Conservation (phyloP, 92 coral and sea anemone genomes). For the Palythoa grandis region DNA sequence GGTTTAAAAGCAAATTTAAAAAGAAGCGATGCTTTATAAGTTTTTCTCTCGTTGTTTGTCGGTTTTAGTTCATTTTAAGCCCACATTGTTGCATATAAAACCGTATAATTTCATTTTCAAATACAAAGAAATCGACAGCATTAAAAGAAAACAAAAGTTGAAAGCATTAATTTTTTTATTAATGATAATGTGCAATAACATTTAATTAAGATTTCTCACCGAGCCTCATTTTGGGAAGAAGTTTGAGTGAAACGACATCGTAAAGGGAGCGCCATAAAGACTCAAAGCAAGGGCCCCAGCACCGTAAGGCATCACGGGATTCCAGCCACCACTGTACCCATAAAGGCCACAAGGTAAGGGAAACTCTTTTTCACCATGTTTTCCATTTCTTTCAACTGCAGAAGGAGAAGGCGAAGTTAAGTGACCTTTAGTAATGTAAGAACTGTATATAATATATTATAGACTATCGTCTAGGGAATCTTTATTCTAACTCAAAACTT, state of each 20-base stretch:
- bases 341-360: conserved; percentile 13
- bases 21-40: no score
- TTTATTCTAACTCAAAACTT: no score
- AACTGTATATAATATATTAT: no score
- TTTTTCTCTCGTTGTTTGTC: no score
- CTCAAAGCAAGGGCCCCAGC: neutral
- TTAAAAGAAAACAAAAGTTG: no score
- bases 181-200: neutral
- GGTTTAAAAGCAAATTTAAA: no score
- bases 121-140: no score
- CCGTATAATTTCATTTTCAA: no score
- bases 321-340: conserved; percentile 21
- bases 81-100: no score
- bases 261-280: conserved; percentile 6
- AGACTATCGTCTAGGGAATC: no score
- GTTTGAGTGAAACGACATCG: neutral
- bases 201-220: neutral
- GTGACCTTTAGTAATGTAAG: no score
- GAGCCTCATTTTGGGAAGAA: neutral
- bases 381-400: conserved; percentile 24
- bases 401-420: neutral
- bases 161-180: neutral
- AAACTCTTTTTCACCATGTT: conserved; percentile 11
- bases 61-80: no score
- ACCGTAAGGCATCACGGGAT: conserved; percentile 21